Evolutionary conservation across 2,113 vertebrate genomes (phyloP), one percentile per base, ranked within the genome.

Genomic region (Dissostichus mawsoni): DNA sequence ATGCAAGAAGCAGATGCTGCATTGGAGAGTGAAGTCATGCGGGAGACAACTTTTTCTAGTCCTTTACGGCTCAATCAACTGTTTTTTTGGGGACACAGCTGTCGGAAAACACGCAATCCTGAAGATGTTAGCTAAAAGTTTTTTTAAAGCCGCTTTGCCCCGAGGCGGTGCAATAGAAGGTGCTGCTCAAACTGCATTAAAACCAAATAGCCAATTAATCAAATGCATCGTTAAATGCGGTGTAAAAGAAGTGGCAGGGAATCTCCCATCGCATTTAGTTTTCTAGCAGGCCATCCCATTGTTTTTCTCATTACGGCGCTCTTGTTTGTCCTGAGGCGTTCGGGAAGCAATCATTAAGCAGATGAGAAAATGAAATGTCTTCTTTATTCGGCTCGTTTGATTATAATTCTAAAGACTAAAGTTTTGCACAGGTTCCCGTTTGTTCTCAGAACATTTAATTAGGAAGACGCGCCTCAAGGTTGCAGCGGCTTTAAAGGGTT

Each of bases 281-380:
- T 85, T 77, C 76, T 53, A 70, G 71, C 78, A 57, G 82, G 88
- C 89, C 50, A 53, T 90, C 89, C 89, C 52, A 88, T 91, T 90
- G 90, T 90, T 92, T 90, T 93, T 87, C 91, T 92, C 93, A 92
- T 93, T 94, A 89, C 50, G 1, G 67, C 8, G 13, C 44, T 69
- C 76, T 23, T 1, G 44, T 84, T 86, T 72, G 67, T 87, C 93
- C 91, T 48, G 66, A 87, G 90, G 92, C 92, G 53, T 76, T 80
- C 55, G 63, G 58, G 55, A 89, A 89, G 53, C 84, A 88, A 86
- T 88, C 92, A 82, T 90, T 87, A 87, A 82, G 69, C 11, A 78
- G 84, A 80, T 67, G 86, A 83, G 89, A 86, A 89, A 86, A 92
- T 80, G 82, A 92, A 89, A 88, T 74, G 79, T 86, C 69, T 79